Conservation (phyloP, 1,140 invertebrate genomes). For the Magallana angulata region DNA sequence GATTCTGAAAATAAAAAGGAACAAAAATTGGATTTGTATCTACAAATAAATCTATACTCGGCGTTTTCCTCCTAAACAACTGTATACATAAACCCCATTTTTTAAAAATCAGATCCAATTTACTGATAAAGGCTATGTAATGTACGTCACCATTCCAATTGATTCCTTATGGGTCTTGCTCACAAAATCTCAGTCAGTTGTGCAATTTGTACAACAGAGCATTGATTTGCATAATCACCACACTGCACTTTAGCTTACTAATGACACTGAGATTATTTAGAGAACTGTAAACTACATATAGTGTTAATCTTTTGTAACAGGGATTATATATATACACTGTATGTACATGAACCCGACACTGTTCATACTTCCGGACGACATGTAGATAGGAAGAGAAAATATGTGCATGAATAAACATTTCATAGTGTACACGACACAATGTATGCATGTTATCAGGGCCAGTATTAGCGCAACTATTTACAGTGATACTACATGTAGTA, state of each 20-base stretch:
- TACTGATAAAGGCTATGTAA: not conserved
- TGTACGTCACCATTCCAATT: slow-evolving; percentile 7
- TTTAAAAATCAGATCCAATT: slow-evolving; percentile 21
- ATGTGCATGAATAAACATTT: not conserved
- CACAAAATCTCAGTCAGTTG: slow-evolving; percentile 12
- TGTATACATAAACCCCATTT: not conserved
- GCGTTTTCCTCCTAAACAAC: not conserved
- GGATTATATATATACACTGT: not conserved
- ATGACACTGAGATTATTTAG: not conserved
- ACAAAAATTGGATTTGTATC: not conserved
- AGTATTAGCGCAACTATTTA: not conserved
- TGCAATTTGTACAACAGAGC: slow-evolving; percentile 14
- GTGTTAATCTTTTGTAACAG: not conserved
- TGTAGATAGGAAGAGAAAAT: slow-evolving; percentile 2
- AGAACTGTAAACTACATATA: slow-evolving; percentile 1
- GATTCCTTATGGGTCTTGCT: not conserved
- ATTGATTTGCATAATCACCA: slow-evolving; percentile 30
- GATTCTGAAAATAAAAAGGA: slow-evolving; percentile 14
- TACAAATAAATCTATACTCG: not conserved
- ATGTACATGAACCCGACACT: not conserved
- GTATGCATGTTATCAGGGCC: not conserved
- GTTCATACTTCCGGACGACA: not conserved
- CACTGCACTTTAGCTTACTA: slow-evolving; percentile 3
- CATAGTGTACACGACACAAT: not conserved
- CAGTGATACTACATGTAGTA: not conserved